phyloP scores from a whole-genome alignment of 2,113 vertebrate species.

The Calidris pugnax region DNA sequence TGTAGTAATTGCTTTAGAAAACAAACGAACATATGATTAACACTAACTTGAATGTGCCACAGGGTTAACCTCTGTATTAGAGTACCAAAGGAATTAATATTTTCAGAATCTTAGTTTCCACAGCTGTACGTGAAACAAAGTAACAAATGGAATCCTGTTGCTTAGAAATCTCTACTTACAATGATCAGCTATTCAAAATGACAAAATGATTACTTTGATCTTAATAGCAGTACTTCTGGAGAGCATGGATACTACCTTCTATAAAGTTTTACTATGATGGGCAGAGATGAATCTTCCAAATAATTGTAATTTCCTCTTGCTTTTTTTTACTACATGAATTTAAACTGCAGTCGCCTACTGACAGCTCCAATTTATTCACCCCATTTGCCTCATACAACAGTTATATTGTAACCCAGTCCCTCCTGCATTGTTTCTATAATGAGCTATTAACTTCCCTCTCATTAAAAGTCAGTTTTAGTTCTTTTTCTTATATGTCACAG shows the following conservation, averaged over 20 bases:
- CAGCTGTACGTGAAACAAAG: neutral
- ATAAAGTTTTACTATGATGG: neutral
- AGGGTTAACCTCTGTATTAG: neutral
- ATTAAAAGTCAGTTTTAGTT: neutral
- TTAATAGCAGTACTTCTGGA: neutral
- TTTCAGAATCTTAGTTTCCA: neutral
- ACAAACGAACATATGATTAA: neutral
- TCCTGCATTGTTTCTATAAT: neutral
- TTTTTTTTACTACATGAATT: neutral
- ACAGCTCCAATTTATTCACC: neutral
- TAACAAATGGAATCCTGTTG: neutral
- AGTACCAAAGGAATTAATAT: neutral
- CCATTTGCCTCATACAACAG: neutral
- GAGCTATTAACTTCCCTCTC: constrained; percentile 3
- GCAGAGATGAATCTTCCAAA: neutral
- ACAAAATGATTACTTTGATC: neutral
- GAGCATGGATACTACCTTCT: neutral
- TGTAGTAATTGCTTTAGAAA: neutral
- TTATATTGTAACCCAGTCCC: neutral
- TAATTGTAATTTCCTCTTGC: neutral
- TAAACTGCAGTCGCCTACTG: neutral
- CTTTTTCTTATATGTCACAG: neutral
- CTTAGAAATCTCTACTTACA: neutral
- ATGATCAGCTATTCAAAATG: neutral
- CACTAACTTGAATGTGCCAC: neutral